Percentiles rank a stretch among this genome's conserved stretches.
Evolutionary conservation across 2,113 vertebrate species (phyloP).

Genomic region (Strix uralensis): DNA sequence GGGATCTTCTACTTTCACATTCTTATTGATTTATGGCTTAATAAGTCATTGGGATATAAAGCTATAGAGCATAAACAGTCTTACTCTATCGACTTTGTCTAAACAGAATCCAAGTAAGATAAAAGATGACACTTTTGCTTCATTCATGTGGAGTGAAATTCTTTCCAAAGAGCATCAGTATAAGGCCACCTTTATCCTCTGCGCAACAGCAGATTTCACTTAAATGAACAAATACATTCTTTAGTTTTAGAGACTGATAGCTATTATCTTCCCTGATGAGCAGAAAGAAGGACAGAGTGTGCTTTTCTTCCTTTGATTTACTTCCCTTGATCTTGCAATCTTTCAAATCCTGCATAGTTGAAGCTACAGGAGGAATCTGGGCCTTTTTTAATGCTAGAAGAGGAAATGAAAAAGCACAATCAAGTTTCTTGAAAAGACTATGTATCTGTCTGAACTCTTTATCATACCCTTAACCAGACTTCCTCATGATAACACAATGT

Average conservation of each 20-base stretch:
- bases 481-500: background rate
- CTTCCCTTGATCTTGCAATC: background rate
- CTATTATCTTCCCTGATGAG: background rate
- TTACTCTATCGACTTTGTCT: background rate
- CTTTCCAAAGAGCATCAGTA: background rate
- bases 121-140: background rate
- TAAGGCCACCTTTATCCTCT: background rate
- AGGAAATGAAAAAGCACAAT: background rate
- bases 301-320: constrained; percentile 14
- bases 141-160: background rate
- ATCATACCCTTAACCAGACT: background rate
- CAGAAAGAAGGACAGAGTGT: background rate
- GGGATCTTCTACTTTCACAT: background rate
- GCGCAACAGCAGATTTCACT: background rate
- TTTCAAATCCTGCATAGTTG: background rate
- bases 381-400: background rate
- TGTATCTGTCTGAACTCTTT: background rate
- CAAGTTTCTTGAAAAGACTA: background rate
- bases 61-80: background rate
- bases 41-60: background rate
- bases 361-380: background rate
- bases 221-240: background rate
- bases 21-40: background rate
- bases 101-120: background rate
- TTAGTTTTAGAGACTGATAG: background rate